A percentile compares a stretch with the other conserved stretches of the same genome.
phyloP scores from a whole-genome alignment of 2,113 vertebrate species.

The Plectropomus leopardus region DNA sequence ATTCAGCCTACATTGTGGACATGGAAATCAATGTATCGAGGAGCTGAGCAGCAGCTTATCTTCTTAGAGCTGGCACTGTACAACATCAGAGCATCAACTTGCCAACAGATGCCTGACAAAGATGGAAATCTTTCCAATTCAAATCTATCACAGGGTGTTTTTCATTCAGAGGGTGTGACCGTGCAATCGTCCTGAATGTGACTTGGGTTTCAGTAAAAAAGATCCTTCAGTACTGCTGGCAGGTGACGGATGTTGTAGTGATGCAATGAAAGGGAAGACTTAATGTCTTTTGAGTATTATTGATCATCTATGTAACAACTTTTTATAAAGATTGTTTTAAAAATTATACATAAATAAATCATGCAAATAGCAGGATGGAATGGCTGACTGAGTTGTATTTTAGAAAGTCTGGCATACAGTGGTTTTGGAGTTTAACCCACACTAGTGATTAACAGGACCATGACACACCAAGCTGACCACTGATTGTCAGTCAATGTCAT shows the following conservation, averaged over 20 bases:
- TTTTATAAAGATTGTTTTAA: not conserved
- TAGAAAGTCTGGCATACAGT: too few relatives aligned
- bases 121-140: constrained; percentile 17
- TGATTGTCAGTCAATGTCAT: too few relatives aligned
- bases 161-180: not conserved
- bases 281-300: not conserved
- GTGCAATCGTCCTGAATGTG: not conserved
- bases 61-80: constrained; percentile 45
- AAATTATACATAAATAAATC: not conserved
- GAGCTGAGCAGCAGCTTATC: constrained; percentile 51
- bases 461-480: too few relatives aligned
- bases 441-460: too few relatives aligned
- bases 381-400: too few relatives aligned
- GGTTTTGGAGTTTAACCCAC: too few relatives aligned
- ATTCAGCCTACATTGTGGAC: constrained; percentile 62
- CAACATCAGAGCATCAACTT: constrained; percentile 10
- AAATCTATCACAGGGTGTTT: constrained; percentile 21
- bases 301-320: not conserved
- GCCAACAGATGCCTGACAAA: constrained; percentile 28
- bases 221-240: not conserved
- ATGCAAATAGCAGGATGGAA: not conserved
- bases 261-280: not conserved
- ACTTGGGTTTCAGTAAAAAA: not conserved
- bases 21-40: constrained; percentile 49
- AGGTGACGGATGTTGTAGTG: not conserved